Conservation (phyloP, 1,140 invertebrate genomes). For the Drosophila chauvacae region DNA sequence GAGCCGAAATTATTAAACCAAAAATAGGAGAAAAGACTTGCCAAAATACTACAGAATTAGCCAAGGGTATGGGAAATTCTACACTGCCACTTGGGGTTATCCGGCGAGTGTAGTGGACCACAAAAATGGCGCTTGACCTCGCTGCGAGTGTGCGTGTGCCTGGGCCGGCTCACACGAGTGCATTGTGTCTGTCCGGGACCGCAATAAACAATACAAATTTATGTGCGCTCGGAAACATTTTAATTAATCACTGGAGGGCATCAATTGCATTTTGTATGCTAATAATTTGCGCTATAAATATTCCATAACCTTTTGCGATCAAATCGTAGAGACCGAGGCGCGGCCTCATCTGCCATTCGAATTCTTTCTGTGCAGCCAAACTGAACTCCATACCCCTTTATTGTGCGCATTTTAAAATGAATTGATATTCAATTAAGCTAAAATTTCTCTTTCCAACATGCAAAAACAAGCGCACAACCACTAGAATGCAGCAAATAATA, state of each 20-base stretch:
- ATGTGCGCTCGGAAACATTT: conserved; percentile 77
- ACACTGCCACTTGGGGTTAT: conserved; percentile 8
- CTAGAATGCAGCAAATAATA: conserved; percentile 65
- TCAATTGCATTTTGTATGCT: conserved; percentile 81
- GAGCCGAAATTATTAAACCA: conserved; percentile 26
- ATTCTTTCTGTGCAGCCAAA: conserved; percentile 8
- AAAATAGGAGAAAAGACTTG: neutral
- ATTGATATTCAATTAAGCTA: conserved; percentile 82
- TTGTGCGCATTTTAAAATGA: conserved; percentile 61
- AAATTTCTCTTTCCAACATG: conserved; percentile 15
- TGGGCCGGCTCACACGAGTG: conserved; percentile 16
- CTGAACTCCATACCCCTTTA: conserved; percentile 3
- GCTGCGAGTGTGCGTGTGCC: conserved; percentile 26
- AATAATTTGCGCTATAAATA: conserved; percentile 80
- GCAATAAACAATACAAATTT: conserved; percentile 80
- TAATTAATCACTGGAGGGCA: conserved; percentile 82
- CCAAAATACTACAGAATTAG: neutral
- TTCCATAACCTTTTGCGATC: conserved; percentile 53
- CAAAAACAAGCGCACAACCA: conserved; percentile 6
- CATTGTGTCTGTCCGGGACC: conserved; percentile 30
- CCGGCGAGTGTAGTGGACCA: conserved; percentile 40
- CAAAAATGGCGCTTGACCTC: conserved; percentile 56
- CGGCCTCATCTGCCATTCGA: conserved; percentile 17
- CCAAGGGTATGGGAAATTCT: conserved; percentile 2
- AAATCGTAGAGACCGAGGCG: conserved; percentile 14